A percentile compares a stretch with the other conserved stretches of the same genome.
Conservation (phyloP, 2,888 invertebrate species). For the Idaea aversata region DNA sequence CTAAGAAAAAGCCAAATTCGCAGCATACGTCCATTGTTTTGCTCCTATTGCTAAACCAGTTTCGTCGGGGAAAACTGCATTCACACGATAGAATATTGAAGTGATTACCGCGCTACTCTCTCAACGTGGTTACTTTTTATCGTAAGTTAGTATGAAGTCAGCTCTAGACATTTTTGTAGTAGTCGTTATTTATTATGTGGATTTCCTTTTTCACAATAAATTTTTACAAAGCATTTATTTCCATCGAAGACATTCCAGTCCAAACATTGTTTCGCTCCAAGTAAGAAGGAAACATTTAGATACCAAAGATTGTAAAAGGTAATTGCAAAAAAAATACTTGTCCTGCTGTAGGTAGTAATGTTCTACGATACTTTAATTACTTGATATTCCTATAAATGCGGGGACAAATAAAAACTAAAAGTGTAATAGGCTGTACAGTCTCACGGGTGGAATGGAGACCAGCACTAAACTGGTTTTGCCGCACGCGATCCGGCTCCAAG, state of each 20-base stretch:
- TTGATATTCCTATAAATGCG: constrained; percentile 44
- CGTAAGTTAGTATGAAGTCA: too few species aligned
- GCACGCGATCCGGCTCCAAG: constrained; percentile 74
- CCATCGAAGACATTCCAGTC: not conserved
- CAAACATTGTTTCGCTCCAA: not conserved
- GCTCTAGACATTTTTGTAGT: constrained; percentile 4
- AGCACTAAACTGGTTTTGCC: constrained; percentile 72
- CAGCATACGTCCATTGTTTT: constrained; percentile 63
- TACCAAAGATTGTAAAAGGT: constrained; percentile 30
- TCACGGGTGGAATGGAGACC: constrained; percentile 64
- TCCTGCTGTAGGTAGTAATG: constrained; percentile 27
- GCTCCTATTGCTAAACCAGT: constrained; percentile 59
- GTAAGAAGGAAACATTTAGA: constrained; percentile 9
- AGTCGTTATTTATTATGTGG: not conserved
- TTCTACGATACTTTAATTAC: constrained; percentile 38
- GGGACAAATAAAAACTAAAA: constrained; percentile 53
- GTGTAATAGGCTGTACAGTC: constrained; percentile 60
- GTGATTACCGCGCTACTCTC: constrained; percentile 15
- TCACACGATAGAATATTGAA: constrained; percentile 33
- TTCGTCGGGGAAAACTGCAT: constrained; percentile 49
- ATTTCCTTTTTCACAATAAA: not conserved
- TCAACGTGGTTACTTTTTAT: not conserved
- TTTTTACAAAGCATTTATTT: not conserved
- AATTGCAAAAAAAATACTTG: constrained; percentile 31
- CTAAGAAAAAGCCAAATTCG: constrained; percentile 73